Conservation (phyloP, 1,140 invertebrate species). For the Manduca sexta region DNA sequence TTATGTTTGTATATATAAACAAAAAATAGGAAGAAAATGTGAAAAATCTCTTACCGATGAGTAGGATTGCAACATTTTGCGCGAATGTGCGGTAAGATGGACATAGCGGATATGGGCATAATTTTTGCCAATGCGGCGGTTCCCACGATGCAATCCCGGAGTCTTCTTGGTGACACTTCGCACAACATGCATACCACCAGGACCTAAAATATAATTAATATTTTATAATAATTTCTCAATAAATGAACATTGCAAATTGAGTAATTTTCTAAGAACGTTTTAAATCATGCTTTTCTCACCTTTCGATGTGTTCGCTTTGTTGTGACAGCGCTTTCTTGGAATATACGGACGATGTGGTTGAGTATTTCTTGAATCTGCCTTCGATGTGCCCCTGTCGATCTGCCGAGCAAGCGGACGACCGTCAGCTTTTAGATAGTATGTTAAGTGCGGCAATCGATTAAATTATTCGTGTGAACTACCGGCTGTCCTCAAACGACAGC, state of each 20-base stretch:
- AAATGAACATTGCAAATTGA: too few relatives aligned
- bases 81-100: slow-evolving; percentile 86
- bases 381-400: slow-evolving; percentile 64
- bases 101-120: slow-evolving; percentile 87
- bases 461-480: slow-evolving; percentile 26
- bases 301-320: slow-evolving; percentile 63
- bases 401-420: slow-evolving; percentile 29
- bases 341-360: slow-evolving; percentile 62
- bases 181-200: slow-evolving; percentile 82
- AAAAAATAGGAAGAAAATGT: too few relatives aligned
- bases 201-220: slow-evolving; percentile 68
- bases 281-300: slow-evolving; percentile 25
- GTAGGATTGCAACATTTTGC: slow-evolving; percentile 77
- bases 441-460: slow-evolving; percentile 30
- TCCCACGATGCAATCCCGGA: slow-evolving; percentile 82
- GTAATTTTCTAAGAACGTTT: background rate
- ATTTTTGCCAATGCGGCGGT: slow-evolving; percentile 81
- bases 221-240: too few relatives aligned
- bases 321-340: slow-evolving; percentile 66
- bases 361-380: slow-evolving; percentile 67
- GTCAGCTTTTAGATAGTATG: slow-evolving; percentile 11
- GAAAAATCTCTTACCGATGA: slow-evolving; percentile 72
- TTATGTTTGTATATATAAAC: too few relatives aligned
- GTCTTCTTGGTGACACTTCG: slow-evolving; percentile 81
- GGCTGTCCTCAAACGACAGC: slow-evolving; percentile 12